Evolutionary conservation across 2,113 vertebrate species (phyloP).

Genomic region (Nesoenas mayeri): DNA sequence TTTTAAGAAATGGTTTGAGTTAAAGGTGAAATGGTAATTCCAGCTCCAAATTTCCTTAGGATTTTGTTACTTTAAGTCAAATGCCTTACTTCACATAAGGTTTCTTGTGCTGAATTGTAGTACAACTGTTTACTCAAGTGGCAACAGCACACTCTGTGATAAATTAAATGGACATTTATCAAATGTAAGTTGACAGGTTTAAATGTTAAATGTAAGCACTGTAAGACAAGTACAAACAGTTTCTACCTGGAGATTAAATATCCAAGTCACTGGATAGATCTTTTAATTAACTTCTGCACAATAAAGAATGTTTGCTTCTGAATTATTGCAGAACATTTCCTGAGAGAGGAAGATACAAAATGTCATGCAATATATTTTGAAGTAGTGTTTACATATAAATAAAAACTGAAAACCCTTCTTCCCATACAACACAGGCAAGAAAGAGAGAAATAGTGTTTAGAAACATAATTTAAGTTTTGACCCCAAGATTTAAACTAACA

Average conservation of each 20-base stretch:
- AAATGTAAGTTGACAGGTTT: conserved; percentile 10
- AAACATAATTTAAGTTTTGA: too few species aligned
- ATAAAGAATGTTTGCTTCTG: conserved; percentile 13
- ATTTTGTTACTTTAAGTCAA: conserved; percentile 6
- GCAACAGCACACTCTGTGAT: conserved; percentile 2
- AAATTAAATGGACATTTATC: conserved; percentile 40
- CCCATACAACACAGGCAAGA: not conserved
- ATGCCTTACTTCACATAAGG: not conserved
- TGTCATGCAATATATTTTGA: not conserved
- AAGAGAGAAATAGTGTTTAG: not conserved
- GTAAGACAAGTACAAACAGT: conserved; percentile 56
- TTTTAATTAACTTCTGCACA: conserved; percentile 45
- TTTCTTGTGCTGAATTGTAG: conserved; percentile 17
- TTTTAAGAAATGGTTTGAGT: not conserved
- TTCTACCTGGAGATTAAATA: conserved; percentile 28
- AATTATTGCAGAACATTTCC: conserved; percentile 33
- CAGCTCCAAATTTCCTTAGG: not conserved
- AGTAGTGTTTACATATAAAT: not conserved
- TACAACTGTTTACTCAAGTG: conserved; percentile 33
- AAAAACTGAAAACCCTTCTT: not conserved
- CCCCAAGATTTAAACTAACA: too few species aligned
- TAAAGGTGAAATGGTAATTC: not conserved
- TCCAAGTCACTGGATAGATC: conserved; percentile 9
- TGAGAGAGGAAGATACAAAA: conserved; percentile 26
- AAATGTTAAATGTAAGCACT: not conserved